phyloP scores from a whole-genome alignment of 2,888 invertebrate species.

The Pterostichus madidus region DNA sequence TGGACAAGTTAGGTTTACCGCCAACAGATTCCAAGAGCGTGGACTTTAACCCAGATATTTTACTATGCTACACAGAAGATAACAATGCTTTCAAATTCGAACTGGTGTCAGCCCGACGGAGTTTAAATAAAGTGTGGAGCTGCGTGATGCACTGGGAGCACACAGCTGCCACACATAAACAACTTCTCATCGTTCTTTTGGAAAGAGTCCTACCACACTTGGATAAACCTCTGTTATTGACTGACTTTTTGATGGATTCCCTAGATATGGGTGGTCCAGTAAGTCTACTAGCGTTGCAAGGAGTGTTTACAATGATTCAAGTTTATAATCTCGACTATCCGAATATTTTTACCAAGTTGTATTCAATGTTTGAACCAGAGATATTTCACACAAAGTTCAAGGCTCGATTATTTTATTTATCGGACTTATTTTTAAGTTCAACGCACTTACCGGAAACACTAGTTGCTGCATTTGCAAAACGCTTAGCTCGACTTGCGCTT shows the following conservation, averaged over 20 bases:
- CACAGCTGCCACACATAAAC: slow-evolving; percentile 85
- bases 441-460: slow-evolving; percentile 95
- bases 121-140: slow-evolving; percentile 87
- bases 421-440: slow-evolving; percentile 95
- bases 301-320: slow-evolving; percentile 93
- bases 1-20: slow-evolving; percentile 73
- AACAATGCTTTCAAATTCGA: slow-evolving; percentile 81
- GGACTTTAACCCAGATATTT: slow-evolving; percentile 69
- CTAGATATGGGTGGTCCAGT: slow-evolving; percentile 92
- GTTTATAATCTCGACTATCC: slow-evolving; percentile 97
- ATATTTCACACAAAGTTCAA: slow-evolving; percentile 95
- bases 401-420: slow-evolving; percentile 91
- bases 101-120: slow-evolving; percentile 78
- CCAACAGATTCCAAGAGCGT: slow-evolving; percentile 3
- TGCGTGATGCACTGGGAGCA: slow-evolving; percentile 87
- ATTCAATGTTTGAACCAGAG: slow-evolving; percentile 94
- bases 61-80: slow-evolving; percentile 77
- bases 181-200: slow-evolving; percentile 88
- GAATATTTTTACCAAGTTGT: slow-evolving; percentile 96
- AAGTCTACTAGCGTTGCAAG: slow-evolving; percentile 94
- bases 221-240: slow-evolving; percentile 89
- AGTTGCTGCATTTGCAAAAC: slow-evolving; percentile 96
- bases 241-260: slow-evolving; percentile 95
- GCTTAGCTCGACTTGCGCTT: slow-evolving; percentile 89
- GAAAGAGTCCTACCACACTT: slow-evolving; percentile 91